phyloP scores from a whole-genome alignment of 2,797 vertebrate species.

The Picus viridis region DNA sequence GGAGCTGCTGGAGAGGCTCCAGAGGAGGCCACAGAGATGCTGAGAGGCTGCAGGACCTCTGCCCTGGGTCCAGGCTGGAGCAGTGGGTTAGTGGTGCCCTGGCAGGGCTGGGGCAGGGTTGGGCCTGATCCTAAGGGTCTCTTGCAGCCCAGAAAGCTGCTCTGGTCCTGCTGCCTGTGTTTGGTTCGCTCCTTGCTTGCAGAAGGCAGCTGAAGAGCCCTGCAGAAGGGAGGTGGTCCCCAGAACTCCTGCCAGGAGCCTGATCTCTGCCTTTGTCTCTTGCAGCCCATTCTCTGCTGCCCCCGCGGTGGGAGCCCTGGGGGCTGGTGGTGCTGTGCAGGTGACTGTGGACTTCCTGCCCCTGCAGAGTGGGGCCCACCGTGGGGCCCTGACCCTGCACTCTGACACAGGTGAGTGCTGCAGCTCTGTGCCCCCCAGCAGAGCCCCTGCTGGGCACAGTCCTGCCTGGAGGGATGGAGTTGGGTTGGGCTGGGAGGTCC shows the following conservation, averaged over 20 bases:
- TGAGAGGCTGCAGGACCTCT: too few relatives aligned
- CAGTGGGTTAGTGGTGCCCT: too few relatives aligned
- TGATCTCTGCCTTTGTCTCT: background rate
- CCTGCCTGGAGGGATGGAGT: too few relatives aligned
- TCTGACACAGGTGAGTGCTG: slow-evolving; percentile 84
- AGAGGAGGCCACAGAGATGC: too few relatives aligned
- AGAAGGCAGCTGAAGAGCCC: background rate
- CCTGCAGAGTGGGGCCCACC: slow-evolving; percentile 76
- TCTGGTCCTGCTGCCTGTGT: background rate
- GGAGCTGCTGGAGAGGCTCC: too few relatives aligned
- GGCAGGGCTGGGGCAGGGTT: too few relatives aligned
- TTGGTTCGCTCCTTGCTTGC: background rate
- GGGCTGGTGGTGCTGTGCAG: slow-evolving; percentile 79
- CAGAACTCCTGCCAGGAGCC: background rate
- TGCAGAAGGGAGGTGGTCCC: too few relatives aligned
- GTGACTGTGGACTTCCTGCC: slow-evolving; percentile 87
- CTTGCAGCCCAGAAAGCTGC: too few relatives aligned
- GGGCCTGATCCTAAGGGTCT: too few relatives aligned
- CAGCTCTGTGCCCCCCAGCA: too few relatives aligned
- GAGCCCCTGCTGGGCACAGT: too few relatives aligned
- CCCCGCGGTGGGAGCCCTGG: slow-evolving; percentile 80
- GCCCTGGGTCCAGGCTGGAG: too few relatives aligned
- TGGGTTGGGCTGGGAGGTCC: slow-evolving; percentile 71
- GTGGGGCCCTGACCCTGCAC: slow-evolving; percentile 76
- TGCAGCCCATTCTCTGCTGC: slow-evolving; percentile 88